A percentile compares a stretch with the other conserved stretches of the same genome.
Evolutionary conservation across 1,140 invertebrate species (phyloP).

Genomic region (Drosophila leontia): DNA sequence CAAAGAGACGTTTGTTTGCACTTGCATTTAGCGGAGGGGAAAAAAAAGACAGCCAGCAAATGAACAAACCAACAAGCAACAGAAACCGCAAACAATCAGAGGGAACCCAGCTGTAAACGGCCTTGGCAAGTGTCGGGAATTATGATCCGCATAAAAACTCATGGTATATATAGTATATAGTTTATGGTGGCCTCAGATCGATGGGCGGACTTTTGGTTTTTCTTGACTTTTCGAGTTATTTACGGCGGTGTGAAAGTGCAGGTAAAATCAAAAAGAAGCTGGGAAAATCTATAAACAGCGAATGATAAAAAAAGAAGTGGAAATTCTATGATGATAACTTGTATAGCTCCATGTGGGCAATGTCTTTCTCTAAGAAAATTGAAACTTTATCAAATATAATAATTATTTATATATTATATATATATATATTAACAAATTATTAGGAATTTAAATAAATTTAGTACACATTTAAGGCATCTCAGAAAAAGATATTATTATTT

Average conservation of each 20-base stretch:
- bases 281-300: not conserved
- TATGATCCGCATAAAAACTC: constrained; percentile 40
- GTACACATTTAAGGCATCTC: too few relatives aligned
- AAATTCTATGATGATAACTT: too few relatives aligned
- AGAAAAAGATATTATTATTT: too few relatives aligned
- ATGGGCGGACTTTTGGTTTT: not conserved
- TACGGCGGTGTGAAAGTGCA: constrained; percentile 4
- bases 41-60: too few relatives aligned
- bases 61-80: constrained; percentile 1
- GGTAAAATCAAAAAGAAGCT: not conserved
- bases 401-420: too few relatives aligned
- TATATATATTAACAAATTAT: too few relatives aligned
- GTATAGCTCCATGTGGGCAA: too few relatives aligned
- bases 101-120: constrained; percentile 30
- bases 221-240: not conserved
- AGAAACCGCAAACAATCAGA: constrained; percentile 25
- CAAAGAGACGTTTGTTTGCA: constrained; percentile 27
- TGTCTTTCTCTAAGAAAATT: too few relatives aligned
- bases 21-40: constrained; percentile 21
- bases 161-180: constrained; percentile 9
- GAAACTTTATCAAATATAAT: too few relatives aligned
- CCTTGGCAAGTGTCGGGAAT: constrained; percentile 45
- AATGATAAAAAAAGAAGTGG: not conserved
- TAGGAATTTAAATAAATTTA: too few relatives aligned
- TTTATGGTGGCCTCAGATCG: constrained; percentile 32